These are phyloP conservation scores for Gallinago solitaria DNA, from an alignment of 2,797 vertebrate species.

Conservation along the genomic window DNA sequence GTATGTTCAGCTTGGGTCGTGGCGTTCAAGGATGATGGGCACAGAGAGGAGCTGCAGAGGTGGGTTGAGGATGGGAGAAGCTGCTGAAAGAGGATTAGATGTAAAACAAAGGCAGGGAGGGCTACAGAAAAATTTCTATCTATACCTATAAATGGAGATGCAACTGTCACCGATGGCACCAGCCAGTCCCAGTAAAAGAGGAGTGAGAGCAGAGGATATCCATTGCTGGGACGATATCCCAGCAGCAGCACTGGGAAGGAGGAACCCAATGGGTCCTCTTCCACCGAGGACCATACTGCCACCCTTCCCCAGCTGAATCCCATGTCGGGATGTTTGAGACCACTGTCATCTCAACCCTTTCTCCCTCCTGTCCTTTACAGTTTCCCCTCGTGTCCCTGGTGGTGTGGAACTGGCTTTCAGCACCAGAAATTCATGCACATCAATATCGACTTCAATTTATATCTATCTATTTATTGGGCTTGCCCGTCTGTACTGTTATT, in stretches of 20 bases:
- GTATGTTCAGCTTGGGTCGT: fast-evolving
- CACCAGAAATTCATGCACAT: neutral
- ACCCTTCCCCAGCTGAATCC: neutral
- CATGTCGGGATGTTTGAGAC: fast-evolving
- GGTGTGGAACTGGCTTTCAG: neutral
- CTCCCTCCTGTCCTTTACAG: neutral
- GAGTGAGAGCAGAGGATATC: neutral
- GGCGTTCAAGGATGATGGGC: neutral
- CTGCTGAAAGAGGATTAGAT: neutral
- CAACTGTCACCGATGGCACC: fast-evolving
- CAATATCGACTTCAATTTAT: no score
- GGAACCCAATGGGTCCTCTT: neutral
- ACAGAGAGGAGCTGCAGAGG: neutral
- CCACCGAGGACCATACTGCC: fast-evolving
- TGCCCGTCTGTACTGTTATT: neutral
- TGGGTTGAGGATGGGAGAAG: fast-evolving
- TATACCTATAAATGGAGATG: neutral
- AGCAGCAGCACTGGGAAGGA: neutral
- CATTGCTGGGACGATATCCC: neutral
- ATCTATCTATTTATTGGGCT: neutral
- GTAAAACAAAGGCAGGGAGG: neutral
- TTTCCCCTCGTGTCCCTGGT: neutral
- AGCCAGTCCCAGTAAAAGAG: neutral
- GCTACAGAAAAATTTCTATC: neutral
- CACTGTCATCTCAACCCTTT: neutral